Conservation (phyloP, 2,113 vertebrate genomes). For the Cebus imitator region DNA sequence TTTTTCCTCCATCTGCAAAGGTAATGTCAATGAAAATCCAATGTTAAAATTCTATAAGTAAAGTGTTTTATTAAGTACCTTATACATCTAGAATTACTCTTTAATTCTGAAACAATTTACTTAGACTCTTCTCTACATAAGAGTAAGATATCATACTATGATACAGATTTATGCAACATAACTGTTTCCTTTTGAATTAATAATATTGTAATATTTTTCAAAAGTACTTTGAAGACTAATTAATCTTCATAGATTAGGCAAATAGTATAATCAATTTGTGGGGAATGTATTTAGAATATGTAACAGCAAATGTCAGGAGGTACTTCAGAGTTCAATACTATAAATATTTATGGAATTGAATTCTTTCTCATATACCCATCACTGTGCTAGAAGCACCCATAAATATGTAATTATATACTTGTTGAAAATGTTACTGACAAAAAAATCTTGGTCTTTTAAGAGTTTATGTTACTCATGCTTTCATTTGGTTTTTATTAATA, state of each 20-base stretch:
- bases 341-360: conserved; percentile 15
- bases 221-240: background rate
- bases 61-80: background rate
- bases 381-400: background rate
- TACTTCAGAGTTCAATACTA: background rate
- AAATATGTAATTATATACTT: background rate
- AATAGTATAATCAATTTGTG: background rate
- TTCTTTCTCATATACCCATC: background rate
- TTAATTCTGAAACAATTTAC: conserved; percentile 31
- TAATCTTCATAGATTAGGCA: background rate
- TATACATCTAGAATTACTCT: background rate
- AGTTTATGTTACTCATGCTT: background rate
- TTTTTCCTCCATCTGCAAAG: background rate
- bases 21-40: conserved; percentile 1
- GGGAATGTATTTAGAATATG: background rate
- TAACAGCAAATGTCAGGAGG: background rate
- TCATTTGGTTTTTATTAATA: conserved; percentile 35
- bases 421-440: background rate
- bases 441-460: conserved; percentile 6
- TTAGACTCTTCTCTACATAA: background rate
- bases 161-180: background rate
- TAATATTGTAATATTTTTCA: background rate
- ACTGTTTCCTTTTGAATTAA: conserved; percentile 47
- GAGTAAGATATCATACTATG: background rate
- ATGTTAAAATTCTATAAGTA: background rate